Base-by-base conservation (phyloP, 2,797 vertebrate genomes). In the Falco biarmicus region DNA sequence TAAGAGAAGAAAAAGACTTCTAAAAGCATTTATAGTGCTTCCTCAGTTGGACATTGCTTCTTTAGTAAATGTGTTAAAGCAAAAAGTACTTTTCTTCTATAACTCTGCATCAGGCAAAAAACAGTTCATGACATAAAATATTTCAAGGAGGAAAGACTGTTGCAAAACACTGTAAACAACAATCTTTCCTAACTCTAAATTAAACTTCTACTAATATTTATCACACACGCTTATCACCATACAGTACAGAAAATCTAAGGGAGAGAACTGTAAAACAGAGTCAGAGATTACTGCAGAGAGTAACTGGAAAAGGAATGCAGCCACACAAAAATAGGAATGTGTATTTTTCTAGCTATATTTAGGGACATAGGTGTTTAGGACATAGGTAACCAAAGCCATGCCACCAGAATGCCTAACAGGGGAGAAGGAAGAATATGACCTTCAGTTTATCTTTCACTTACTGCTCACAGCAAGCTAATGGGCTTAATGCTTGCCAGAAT, bases 271-370 rank as follows among this genome's bases (percentile, higher is more conserved):
- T 57, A 53, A 76, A 68, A 39, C 1, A 56, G 13, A 78, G 45
- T 19, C 45, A 69, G 51, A 21, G 51, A 78, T 34, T 41, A n/a
- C 6, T 13, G 11, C 31, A 41, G n/a, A 7, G 2, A 6, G 24
- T 28, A 76, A 65, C 0, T 59, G 56, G 74, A 50, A 70, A 61
- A 45, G 10, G 65, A 87, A 59, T 11, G 17, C 32, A 65, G 24
- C 32, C 19, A 32, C 11, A 24, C 26, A 13, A 14, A 45, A 22
- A 3, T 3, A 31, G 2, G 8, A 34, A 54, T 0, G 1, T 28
- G 16, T 5, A 26, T 78, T 79, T 60, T 56, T 63, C 28, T 11
- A 43, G 32, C 10, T 59, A 8, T 11, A 17, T 34, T 54, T 43
- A 75, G 29, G 45, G 2, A 4, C 31, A 19, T 3, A 50, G 11